Conservation (phyloP, 2,113 vertebrate species). For the Columbina picui region DNA sequence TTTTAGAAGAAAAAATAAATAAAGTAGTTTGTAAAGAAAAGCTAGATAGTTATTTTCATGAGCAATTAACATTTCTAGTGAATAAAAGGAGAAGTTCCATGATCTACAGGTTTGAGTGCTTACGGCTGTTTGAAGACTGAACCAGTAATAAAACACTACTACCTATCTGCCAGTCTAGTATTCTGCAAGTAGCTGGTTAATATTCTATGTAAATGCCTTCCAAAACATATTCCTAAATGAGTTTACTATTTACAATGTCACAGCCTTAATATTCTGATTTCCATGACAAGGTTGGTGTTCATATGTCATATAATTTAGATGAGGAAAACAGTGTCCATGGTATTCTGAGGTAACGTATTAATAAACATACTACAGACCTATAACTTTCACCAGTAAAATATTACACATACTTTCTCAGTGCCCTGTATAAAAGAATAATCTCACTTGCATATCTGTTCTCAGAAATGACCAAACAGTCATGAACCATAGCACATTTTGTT, state of each 20-base stretch:
- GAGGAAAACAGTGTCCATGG: background rate
- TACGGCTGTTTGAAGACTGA: background rate
- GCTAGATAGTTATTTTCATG: background rate
- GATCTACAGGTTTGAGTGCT: background rate
- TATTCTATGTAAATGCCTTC: background rate
- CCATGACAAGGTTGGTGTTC: background rate
- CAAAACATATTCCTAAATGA: background rate
- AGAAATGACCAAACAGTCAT: background rate
- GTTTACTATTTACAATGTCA: background rate
- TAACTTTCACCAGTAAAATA: background rate
- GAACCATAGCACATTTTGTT: slow-evolving; percentile 19
- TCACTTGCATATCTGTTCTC: background rate
- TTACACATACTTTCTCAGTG: background rate
- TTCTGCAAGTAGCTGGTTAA: background rate
- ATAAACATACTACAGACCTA: background rate
- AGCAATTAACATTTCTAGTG: background rate
- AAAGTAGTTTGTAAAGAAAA: background rate
- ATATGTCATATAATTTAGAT: background rate
- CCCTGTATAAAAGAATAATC: background rate
- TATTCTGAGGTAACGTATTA: background rate
- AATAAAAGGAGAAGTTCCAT: background rate
- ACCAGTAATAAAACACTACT: background rate
- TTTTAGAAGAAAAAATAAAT: background rate
- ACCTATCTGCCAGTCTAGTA: background rate
- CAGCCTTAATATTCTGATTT: background rate